These are phyloP conservation scores for Andinoacara biseriatus DNA, from an alignment of 2,113 vertebrate genomes.

Conservation along the genomic window DNA sequence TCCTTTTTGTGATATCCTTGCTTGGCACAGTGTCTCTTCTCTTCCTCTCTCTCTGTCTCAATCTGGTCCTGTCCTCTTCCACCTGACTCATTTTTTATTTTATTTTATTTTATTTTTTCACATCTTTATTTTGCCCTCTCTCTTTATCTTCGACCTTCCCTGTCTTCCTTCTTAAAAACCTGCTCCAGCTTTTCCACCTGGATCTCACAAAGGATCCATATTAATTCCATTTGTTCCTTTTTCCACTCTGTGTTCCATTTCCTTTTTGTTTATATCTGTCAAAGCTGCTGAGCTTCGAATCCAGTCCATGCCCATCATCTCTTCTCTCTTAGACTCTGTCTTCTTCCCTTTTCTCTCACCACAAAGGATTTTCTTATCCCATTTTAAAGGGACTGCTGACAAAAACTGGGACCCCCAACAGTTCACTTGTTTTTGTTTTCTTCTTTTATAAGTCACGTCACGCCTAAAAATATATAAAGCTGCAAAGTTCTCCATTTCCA, in stretches of 20 bases:
- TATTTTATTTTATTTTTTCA: slow-evolving; percentile 21
- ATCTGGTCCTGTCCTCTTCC: slow-evolving; percentile 63
- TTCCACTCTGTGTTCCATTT: background rate
- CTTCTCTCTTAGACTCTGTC: background rate
- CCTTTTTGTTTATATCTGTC: slow-evolving; percentile 17
- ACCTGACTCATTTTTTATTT: slow-evolving; percentile 50
- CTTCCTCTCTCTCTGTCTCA: slow-evolving; percentile 50
- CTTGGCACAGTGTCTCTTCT: slow-evolving; percentile 50
- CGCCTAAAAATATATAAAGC: slow-evolving; percentile 25
- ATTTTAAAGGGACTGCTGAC: slow-evolving; percentile 1
- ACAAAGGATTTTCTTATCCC: slow-evolving; percentile 4
- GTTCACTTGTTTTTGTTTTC: slow-evolving; percentile 5
- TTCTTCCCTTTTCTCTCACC: slow-evolving; percentile 9
- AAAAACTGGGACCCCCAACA: background rate
- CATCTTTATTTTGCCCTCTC: slow-evolving; percentile 40
- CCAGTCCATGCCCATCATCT: background rate
- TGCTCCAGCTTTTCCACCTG: slow-evolving; percentile 19
- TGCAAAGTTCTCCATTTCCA: background rate
- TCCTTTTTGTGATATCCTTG: slow-evolving; percentile 38
- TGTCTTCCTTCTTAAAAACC: slow-evolving; percentile 17
- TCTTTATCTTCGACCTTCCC: slow-evolving; percentile 51
- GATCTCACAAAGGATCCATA: background rate
- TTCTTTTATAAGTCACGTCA: slow-evolving; percentile 8
- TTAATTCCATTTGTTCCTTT: background rate
- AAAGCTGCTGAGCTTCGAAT: slow-evolving; percentile 20